A percentile compares a stretch with the other conserved stretches of the same genome.
Evolutionary conservation across 1,140 invertebrate genomes (phyloP).

Genomic region (Fopius arisanus): DNA sequence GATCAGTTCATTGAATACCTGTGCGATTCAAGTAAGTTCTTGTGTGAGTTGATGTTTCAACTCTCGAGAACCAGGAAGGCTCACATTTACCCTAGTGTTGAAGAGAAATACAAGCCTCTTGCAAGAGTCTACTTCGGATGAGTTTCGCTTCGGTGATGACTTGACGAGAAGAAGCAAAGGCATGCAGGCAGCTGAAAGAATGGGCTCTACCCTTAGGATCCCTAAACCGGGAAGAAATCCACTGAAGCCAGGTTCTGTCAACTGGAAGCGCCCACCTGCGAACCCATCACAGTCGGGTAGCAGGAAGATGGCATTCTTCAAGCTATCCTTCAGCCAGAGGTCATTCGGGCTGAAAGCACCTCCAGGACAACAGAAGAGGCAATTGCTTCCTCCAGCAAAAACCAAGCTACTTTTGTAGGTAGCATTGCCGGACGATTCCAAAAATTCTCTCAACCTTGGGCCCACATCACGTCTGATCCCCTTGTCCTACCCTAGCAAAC

Average conservation of each 20-base stretch:
- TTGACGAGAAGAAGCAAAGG: background rate
- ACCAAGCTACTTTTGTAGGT: slow-evolving; percentile 12
- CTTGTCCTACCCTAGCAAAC: too few relatives aligned
- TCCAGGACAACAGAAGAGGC: background rate
- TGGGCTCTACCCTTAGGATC: background rate
- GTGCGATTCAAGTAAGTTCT: background rate
- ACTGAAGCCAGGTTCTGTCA: background rate
- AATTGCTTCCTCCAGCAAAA: background rate
- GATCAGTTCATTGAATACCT: background rate
- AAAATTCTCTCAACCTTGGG: slow-evolving; percentile 24
- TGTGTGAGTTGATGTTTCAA: slow-evolving; percentile 1
- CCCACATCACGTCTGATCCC: slow-evolving; percentile 23
- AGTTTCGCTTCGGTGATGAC: background rate
- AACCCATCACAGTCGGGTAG: background rate
- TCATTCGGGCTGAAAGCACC: background rate
- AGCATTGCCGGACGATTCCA: slow-evolving; percentile 24
- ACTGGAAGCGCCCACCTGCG: slow-evolving; percentile 1
- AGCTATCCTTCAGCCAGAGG: background rate
- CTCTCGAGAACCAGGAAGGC: background rate
- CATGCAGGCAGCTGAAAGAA: background rate
- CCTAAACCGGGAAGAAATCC: background rate
- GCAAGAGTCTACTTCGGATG: background rate
- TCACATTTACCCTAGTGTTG: background rate
- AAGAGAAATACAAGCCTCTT: background rate
- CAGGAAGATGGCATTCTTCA: background rate